Conservation (phyloP, 2,113 vertebrate genomes). For the Myrmophylax atrothorax region DNA sequence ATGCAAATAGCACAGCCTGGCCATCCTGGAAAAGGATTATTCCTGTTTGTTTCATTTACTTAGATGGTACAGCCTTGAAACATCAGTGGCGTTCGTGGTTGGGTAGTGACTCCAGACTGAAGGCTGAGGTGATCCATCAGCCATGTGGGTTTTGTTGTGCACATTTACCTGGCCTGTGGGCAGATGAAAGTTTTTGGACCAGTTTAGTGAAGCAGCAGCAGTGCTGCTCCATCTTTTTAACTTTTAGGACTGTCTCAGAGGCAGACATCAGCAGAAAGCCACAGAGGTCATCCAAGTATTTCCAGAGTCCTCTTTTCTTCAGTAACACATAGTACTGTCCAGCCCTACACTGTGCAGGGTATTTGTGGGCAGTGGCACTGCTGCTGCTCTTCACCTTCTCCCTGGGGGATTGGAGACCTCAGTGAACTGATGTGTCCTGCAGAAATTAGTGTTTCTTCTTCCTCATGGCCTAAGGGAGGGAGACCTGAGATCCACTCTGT, state of each 20-base stretch:
- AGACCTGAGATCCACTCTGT: not conserved
- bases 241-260: slow-evolving; percentile 66
- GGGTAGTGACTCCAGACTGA: not conserved
- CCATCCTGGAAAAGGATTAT: not conserved
- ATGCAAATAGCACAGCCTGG: not conserved
- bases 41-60: not conserved
- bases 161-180: slow-evolving; percentile 74
- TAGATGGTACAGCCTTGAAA: not conserved
- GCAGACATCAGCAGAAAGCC: slow-evolving; percentile 9
- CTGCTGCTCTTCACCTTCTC: not conserved
- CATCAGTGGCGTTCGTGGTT: fast-evolving
- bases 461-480: not conserved
- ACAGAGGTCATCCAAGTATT: slow-evolving; percentile 65
- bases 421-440: not conserved
- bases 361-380: not conserved
- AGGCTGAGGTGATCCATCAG: not conserved
- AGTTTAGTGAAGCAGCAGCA: slow-evolving; percentile 59
- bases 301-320: not conserved
- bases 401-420: not conserved
- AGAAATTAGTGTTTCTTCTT: not conserved
- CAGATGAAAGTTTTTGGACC: slow-evolving; percentile 34
- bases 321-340: fast-evolving
- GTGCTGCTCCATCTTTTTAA: slow-evolving; percentile 76
- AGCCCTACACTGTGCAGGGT: not conserved
- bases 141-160: fast-evolving